Percentiles rank a stretch among this genome's conserved stretches.
Evolutionary conservation across 2,797 vertebrate genomes (phyloP).

Genomic region (Ceyx erithaca): DNA sequence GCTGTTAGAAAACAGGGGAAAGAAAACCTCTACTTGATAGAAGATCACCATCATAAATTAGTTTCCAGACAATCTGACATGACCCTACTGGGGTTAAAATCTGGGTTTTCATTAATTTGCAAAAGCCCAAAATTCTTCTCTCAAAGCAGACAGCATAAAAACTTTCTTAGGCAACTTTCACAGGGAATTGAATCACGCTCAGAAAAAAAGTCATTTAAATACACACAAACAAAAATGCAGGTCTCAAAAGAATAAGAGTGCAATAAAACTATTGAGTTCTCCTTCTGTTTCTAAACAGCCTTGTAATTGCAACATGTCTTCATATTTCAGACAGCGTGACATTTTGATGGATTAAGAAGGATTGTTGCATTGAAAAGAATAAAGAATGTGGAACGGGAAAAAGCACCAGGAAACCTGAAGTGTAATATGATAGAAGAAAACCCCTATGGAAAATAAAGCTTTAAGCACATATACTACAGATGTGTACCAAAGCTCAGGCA

Average conservation of each 20-base stretch:
- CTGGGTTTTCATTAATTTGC: not conserved
- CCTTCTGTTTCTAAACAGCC: constrained; percentile 33
- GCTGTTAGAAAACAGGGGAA: not conserved
- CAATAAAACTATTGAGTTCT: not conserved
- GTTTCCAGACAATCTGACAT: constrained; percentile 40
- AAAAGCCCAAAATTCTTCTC: not conserved
- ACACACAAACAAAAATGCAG: constrained; percentile 1
- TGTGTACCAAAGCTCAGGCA: not conserved
- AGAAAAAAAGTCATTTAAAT: not conserved
- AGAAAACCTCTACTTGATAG: not conserved
- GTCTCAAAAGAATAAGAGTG: not conserved
- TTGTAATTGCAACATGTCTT: constrained; percentile 12
- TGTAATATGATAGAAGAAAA: constrained; percentile 2
- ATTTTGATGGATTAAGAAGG: constrained; percentile 54
- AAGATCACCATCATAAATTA: constrained; percentile 28
- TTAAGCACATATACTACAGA: not conserved
- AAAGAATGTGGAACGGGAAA: not conserved
- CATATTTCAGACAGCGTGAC: constrained; percentile 7
- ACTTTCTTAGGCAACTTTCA: not conserved
- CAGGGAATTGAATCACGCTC: not conserved
- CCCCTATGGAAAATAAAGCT: constrained; percentile 12
- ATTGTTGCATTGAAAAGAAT: not conserved
- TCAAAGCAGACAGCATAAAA: not conserved
- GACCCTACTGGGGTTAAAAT: constrained; percentile 1
- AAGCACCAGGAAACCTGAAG: not conserved